Conservation (phyloP, 2,888 invertebrate species). For the Molanna angustata region DNA sequence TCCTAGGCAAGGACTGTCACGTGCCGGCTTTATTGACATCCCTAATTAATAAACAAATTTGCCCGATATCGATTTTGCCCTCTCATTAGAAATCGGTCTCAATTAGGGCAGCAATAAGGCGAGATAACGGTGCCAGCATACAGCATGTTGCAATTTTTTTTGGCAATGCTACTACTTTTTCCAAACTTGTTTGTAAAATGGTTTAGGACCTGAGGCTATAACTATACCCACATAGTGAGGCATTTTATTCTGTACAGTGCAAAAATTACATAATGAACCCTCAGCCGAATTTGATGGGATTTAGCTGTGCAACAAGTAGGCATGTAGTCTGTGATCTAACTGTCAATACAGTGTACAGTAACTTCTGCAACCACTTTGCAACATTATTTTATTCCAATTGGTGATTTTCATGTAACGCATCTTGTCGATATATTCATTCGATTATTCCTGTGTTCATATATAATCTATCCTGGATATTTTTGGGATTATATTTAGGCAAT, state of each 20-base stretch:
- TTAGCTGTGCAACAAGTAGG: constrained; percentile 57
- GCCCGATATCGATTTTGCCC: constrained; percentile 47
- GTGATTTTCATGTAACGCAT: constrained; percentile 57
- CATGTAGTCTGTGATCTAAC: constrained; percentile 54
- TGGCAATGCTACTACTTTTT: constrained; percentile 58
- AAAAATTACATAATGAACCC: constrained; percentile 56
- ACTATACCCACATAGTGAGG: constrained; percentile 21
- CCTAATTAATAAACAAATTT: constrained; percentile 37
- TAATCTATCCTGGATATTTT: not conserved
- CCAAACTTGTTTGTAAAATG: constrained; percentile 50
- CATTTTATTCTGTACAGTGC: constrained; percentile 23
- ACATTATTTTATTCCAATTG: constrained; percentile 56
- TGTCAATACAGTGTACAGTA: constrained; percentile 59
- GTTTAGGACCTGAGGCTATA: constrained; percentile 28
- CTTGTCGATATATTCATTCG: constrained; percentile 21
- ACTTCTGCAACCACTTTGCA: constrained; percentile 44
- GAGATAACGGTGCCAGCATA: constrained; percentile 60
- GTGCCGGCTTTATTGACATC: constrained; percentile 39
- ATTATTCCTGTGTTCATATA: not conserved
- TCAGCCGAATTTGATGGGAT: constrained; percentile 25
- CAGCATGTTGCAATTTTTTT: constrained; percentile 61
- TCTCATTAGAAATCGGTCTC: constrained; percentile 38
- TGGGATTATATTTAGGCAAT: not conserved
- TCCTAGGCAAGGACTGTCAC: constrained; percentile 23
- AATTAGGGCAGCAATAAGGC: constrained; percentile 58